Evolutionary conservation across 2,888 invertebrate genomes (phyloP).

Genomic region (Platycheirus rosarum): DNA sequence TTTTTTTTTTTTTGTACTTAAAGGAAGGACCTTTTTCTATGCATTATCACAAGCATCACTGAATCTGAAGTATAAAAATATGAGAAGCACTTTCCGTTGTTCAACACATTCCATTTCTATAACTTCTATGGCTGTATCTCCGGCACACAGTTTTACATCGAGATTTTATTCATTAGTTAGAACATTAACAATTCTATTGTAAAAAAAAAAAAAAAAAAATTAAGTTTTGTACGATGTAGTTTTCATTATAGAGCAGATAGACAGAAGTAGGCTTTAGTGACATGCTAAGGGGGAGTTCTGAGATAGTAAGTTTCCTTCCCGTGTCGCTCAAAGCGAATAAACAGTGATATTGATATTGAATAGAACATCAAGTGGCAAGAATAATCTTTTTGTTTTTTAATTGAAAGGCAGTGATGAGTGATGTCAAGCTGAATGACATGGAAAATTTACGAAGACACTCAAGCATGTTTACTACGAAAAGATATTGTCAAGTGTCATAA

Average conservation of each 20-base stretch:
- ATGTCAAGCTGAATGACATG: too few relatives aligned
- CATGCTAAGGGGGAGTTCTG: not conserved
- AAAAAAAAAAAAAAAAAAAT: not conserved
- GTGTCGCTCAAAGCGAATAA: too few relatives aligned
- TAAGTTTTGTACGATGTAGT: not conserved
- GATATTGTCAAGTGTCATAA: too few relatives aligned
- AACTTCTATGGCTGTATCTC: conserved; percentile 1
- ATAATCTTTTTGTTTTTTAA: too few relatives aligned
- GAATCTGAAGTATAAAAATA: conserved; percentile 43
- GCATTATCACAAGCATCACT: conserved; percentile 32
- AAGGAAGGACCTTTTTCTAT: conserved; percentile 4
- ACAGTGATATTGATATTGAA: too few relatives aligned
- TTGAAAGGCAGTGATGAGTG: too few relatives aligned
- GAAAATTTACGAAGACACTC: too few relatives aligned
- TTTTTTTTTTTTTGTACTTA: not conserved
- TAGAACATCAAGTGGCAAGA: too few relatives aligned
- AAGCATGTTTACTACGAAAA: too few relatives aligned
- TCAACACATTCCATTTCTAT: conserved; percentile 51
- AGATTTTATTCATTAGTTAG: conserved; percentile 48
- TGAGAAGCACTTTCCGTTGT: conserved; percentile 42
- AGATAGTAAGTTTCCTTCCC: too few relatives aligned
- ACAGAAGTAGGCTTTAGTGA: conserved; percentile 1
- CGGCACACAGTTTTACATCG: conserved; percentile 6
- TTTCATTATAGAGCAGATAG: conserved; percentile 1
- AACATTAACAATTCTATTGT: conserved; percentile 47